Evolutionary conservation across 2,888 invertebrate genomes (phyloP).

Genomic region (Catonia carolina): DNA sequence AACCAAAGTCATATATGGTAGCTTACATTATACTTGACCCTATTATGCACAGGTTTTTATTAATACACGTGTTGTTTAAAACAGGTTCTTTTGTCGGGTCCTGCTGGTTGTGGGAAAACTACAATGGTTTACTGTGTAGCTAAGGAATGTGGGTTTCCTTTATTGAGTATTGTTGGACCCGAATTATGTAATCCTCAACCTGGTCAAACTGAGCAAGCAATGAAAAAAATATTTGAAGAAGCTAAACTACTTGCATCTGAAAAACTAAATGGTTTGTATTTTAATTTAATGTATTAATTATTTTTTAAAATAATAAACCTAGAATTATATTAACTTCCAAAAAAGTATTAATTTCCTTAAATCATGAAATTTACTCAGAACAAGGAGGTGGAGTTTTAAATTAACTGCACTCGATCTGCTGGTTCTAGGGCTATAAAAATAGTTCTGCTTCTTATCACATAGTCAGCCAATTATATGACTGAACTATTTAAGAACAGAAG

Average conservation of each 20-base stretch:
- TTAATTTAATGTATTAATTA: conserved; percentile 7
- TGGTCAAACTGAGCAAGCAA: conserved; percentile 48
- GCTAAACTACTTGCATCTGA: conserved; percentile 41
- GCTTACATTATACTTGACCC: conserved; percentile 19
- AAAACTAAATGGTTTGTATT: conserved; percentile 7
- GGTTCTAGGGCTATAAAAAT: too few species aligned
- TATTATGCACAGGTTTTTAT: conserved; percentile 30
- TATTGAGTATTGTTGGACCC: conserved; percentile 44
- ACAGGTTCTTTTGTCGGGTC: conserved; percentile 47
- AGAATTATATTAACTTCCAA: not conserved
- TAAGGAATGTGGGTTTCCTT: conserved; percentile 43
- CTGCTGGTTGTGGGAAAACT: conserved; percentile 54
- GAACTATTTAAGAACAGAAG: too few species aligned
- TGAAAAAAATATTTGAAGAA: conserved; percentile 45
- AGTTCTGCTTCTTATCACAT: too few species aligned
- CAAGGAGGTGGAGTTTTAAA: too few species aligned
- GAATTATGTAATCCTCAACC: conserved; percentile 46
- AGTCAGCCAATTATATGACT: too few species aligned
- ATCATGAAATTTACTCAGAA: too few species aligned
- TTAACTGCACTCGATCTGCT: too few species aligned
- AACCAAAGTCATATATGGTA: too few species aligned
- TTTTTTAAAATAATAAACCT: conserved; percentile 7
- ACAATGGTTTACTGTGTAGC: conserved; percentile 47
- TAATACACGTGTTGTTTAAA: conserved; percentile 14
- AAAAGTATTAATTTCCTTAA: not conserved